Base-by-base conservation (phyloP, 2,113 vertebrate species). In the Fulica atra region DNA sequence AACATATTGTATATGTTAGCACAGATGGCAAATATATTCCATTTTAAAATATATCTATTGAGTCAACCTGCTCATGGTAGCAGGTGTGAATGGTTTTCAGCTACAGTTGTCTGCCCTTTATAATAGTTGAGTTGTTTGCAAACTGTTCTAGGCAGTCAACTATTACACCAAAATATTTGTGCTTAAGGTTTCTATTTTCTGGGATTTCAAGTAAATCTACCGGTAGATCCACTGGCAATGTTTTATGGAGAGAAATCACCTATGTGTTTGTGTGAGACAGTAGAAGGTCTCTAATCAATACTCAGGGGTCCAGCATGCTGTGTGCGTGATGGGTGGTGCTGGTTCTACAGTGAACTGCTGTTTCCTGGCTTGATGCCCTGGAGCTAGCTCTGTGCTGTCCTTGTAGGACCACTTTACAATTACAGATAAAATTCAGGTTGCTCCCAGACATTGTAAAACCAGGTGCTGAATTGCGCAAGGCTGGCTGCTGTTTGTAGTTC, bases 91-190 rank as follows among this genome's bases (percentile, higher is more conserved):
- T 68, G 81, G 16, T 44, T 89, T 89, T 61, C 59, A 63, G 54
- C 51, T 80, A 16, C 50, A 60, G 44, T 88, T 53, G 24, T 56
- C 33, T 82, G 66, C 65, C 84, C 82, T 72, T 38, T 78, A 1
- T 61, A 36, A 59, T 6, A 61, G 40, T n/a, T 2, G 23, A 76
- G 19, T 36, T 93, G 92, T 95, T 93, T 95, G 89, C 74, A 93
- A 95, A 93, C 88, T 72, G 11, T 42, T 93, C 12, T 40, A 81
- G 82, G 35, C 64, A 54, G 33, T 35, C 64, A 71, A 18, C 79
- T 89, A 9, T 53, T 72, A 57, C 53, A 79, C 70, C 79, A 92
- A 91, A 96, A 93, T 82, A 88, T 66, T 92, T 95, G 53, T 36
- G 92, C 36, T 66, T 65, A 61, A 51, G 35, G n/a, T 63, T 71